These are phyloP conservation scores for Metallyticus violacea DNA, from an alignment of 2,888 invertebrate species.

Conservation along the genomic window DNA sequence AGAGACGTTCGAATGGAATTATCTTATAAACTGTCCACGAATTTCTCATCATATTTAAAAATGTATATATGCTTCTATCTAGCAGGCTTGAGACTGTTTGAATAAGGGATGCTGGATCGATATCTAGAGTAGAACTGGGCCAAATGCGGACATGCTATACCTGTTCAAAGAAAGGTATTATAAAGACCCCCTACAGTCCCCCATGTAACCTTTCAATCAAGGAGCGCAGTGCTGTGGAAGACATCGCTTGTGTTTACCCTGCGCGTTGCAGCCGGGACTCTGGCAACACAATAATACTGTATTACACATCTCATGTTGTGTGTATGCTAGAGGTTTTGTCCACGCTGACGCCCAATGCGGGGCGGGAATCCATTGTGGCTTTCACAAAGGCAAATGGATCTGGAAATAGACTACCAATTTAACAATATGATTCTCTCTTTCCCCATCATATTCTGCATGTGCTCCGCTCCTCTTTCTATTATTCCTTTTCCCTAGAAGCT, in stretches of 20 bases:
- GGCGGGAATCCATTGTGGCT: slow-evolving; percentile 13
- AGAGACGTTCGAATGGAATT: too few relatives aligned
- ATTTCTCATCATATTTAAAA: too few relatives aligned
- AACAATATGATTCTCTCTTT: slow-evolving; percentile 7
- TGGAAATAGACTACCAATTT: slow-evolving; percentile 26
- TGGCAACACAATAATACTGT: neutral
- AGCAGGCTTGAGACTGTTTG: too few relatives aligned
- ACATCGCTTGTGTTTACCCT: neutral
- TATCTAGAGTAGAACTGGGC: too few relatives aligned
- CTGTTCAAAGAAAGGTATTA: neutral
- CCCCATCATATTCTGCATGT: neutral
- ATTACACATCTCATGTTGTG: too few relatives aligned
- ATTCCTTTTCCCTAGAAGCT: neutral
- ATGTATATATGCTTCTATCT: too few relatives aligned
- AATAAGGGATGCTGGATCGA: too few relatives aligned
- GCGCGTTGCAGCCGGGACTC: neutral
- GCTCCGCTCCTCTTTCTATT: neutral
- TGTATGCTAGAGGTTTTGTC: too few relatives aligned
- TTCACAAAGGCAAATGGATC: slow-evolving; percentile 20
- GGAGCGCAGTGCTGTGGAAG: neutral
- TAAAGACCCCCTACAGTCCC: neutral
- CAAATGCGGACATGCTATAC: neutral
- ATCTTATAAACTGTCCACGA: too few relatives aligned
- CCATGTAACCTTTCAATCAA: neutral
- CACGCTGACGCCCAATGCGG: neutral